Percentiles rank a stretch among this genome's conserved stretches.
These are phyloP conservation scores for Kuschelorhynchus macadamiae DNA, from an alignment of 2,888 invertebrate genomes.

Conservation along the genomic window DNA sequence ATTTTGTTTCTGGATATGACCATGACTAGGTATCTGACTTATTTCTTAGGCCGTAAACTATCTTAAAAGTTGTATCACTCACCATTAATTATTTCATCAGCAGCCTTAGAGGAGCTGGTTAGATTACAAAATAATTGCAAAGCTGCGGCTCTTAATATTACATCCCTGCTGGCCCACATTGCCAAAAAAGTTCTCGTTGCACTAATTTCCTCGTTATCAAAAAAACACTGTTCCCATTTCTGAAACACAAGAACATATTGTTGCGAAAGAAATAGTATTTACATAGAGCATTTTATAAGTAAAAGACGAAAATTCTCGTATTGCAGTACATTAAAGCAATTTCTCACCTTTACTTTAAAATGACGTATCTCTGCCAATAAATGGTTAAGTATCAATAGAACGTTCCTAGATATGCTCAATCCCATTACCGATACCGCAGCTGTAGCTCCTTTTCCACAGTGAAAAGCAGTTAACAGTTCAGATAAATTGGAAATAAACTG, in stretches of 20 bases:
- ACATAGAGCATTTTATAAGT: too few species aligned
- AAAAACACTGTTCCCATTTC: constrained; percentile 65
- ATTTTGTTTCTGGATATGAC: too few species aligned
- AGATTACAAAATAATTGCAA: constrained; percentile 71
- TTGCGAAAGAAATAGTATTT: too few species aligned
- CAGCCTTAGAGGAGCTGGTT: constrained; percentile 61
- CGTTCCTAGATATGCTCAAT: constrained; percentile 71
- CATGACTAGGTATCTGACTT: too few species aligned
- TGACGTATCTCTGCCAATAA: constrained; percentile 70
- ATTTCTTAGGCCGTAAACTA: too few species aligned
- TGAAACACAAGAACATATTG: too few species aligned
- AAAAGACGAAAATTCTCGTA: too few species aligned
- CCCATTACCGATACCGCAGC: constrained; percentile 73
- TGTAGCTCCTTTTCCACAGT: constrained; percentile 68
- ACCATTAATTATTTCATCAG: constrained; percentile 63
- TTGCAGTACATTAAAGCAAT: too few species aligned
- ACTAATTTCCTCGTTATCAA: constrained; percentile 55
- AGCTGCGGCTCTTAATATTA: constrained; percentile 70
- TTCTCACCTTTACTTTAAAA: constrained; percentile 66
- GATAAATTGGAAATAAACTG: constrained; percentile 68
- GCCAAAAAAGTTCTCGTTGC: constrained; percentile 66
- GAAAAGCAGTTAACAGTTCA: constrained; percentile 71
- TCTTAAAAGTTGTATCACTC: too few species aligned
- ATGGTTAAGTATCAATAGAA: constrained; percentile 72
- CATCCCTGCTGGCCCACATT: constrained; percentile 71